A percentile compares a stretch with the other conserved stretches of the same genome.
phyloP scores from a whole-genome alignment of 2,797 vertebrate species.

The Phataginus tetradactyla region DNA sequence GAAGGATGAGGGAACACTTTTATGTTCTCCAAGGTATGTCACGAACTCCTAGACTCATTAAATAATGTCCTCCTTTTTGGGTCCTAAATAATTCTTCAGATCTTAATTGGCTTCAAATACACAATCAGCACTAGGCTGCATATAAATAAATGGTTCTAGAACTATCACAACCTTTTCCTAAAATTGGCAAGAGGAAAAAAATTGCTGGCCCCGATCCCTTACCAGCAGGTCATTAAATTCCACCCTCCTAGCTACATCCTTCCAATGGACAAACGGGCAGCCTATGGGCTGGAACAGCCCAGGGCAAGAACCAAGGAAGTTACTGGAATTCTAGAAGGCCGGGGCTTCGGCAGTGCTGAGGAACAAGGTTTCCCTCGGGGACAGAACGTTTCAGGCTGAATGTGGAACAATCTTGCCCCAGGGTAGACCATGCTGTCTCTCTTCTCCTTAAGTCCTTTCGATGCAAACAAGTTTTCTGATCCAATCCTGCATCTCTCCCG shows the following conservation, averaged over 20 bases:
- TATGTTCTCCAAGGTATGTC: neutral
- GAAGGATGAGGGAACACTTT: neutral
- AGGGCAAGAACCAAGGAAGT: neutral
- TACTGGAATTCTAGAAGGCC: neutral
- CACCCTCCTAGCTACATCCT: neutral
- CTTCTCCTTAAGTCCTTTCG: neutral
- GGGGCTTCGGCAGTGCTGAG: neutral
- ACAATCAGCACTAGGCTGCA: neutral
- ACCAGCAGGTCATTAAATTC: neutral
- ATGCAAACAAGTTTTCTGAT: neutral
- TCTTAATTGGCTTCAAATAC: neutral
- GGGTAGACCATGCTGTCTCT: fast-evolving
- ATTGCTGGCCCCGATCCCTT: too few relatives aligned
- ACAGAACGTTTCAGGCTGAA: neutral
- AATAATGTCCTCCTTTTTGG: neutral
- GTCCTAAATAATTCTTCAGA: neutral
- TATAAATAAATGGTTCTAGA: neutral
- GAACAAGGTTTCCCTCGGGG: too few relatives aligned
- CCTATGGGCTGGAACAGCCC: neutral
- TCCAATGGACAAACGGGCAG: neutral
- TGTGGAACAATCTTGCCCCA: neutral
- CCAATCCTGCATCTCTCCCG: neutral
- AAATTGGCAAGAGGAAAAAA: neutral
- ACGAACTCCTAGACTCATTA: neutral
- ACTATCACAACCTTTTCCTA: neutral